A percentile compares a stretch with the other conserved stretches of the same genome.
phyloP scores from a whole-genome alignment of 35 echinoderm and acorn worm species.

The Apostichopus parvimensis region DNA sequence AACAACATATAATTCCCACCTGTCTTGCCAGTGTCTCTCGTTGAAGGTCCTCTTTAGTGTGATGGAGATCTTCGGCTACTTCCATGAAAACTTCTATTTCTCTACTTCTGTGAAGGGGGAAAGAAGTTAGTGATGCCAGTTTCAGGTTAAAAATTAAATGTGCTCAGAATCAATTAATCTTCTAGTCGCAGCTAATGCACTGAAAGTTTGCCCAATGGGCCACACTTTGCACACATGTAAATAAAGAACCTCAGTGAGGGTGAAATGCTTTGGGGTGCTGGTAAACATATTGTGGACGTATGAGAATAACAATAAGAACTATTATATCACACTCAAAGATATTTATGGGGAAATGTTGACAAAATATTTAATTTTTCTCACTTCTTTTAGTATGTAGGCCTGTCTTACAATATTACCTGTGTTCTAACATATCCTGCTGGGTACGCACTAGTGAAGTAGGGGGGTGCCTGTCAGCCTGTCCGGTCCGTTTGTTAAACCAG shows the following conservation, averaged over 20 bases:
- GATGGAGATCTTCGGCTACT: constrained; percentile 67
- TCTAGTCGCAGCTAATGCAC: not conserved
- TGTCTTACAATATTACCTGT: constrained; percentile 44
- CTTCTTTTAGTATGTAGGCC: too few species aligned
- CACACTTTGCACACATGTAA: not conserved
- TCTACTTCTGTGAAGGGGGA: constrained; percentile 49
- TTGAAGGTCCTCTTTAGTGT: constrained; percentile 69
- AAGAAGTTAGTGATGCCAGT: not conserved
- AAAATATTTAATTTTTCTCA: too few species aligned
- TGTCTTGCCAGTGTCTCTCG: constrained; percentile 54
- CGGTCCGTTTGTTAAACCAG: constrained; percentile 89
- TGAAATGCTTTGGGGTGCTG: not conserved
- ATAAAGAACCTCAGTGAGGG: not conserved
- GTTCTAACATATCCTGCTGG: constrained; percentile 62
- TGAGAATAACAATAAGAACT: too few species aligned
- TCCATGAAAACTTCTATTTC: constrained; percentile 67
- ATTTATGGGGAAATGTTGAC: too few species aligned
- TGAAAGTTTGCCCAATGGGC: not conserved
- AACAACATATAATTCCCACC: too few species aligned
- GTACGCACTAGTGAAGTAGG: constrained; percentile 68
- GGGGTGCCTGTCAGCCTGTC: constrained; percentile 60
- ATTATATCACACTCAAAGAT: too few species aligned
- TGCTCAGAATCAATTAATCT: not conserved
- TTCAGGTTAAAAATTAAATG: not conserved
- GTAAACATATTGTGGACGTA: too few species aligned